Percentiles rank a stretch among this genome's conserved stretches.
phyloP scores from a whole-genome alignment of 2,113 vertebrate species.

The Echinops telfairi region DNA sequence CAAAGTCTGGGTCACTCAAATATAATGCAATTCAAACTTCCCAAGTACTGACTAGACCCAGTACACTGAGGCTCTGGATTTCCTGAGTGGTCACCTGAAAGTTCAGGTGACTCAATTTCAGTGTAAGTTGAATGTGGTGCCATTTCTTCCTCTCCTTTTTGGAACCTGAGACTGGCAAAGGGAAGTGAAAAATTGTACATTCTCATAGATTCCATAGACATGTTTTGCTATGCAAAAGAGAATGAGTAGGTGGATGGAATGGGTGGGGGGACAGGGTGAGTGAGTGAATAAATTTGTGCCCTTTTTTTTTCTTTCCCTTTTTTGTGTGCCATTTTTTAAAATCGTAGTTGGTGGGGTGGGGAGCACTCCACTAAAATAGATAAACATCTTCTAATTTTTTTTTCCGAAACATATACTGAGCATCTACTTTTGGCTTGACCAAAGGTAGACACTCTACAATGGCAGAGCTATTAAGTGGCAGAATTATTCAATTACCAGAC shows the following conservation, averaged over 20 bases:
- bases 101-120: not conserved
- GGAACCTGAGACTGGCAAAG: not conserved
- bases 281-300: too few relatives aligned
- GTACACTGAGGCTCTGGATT: not conserved
- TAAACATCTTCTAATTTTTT: constrained; percentile 24
- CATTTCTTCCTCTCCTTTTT: not conserved
- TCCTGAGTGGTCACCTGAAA: not conserved
- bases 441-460: not conserved
- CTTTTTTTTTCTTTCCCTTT: too few relatives aligned
- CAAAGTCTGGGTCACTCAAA: not conserved
- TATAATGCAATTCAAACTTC: not conserved
- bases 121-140: not conserved
- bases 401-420: not conserved
- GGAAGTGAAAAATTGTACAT: not conserved
- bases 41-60: not conserved
- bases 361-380: too few relatives aligned
- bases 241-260: not conserved
- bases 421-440: not conserved
- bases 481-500: not conserved
- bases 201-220: not conserved
- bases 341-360: too few relatives aligned
- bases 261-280: not conserved
- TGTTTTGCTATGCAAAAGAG: not conserved
- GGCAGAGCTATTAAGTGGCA: not conserved
- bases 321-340: too few relatives aligned